Evolutionary conservation across 23 tunicate genomes (phyloP).

Genomic region (Oikopleura albicans): DNA sequence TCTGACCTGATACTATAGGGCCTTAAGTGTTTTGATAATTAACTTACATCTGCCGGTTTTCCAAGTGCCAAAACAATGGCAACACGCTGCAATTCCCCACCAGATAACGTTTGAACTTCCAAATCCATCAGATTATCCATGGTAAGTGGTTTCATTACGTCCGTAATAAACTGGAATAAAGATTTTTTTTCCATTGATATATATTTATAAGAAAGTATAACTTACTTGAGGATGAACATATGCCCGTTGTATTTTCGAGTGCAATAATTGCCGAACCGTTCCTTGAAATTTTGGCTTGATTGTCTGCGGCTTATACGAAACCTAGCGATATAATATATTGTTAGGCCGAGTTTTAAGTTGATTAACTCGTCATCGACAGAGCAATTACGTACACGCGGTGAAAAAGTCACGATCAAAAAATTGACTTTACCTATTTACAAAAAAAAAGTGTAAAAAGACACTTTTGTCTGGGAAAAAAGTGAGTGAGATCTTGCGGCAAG

Average conservation of each 20-base stretch:
- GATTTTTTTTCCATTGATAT: no score
- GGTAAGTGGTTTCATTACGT: constrained; percentile 74
- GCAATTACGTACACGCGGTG: no score
- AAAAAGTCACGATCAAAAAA: no score
- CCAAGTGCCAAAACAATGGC: constrained; percentile 77
- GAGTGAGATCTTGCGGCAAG: no score
- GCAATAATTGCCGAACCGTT: constrained; percentile 61
- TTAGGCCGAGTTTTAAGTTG: no score
- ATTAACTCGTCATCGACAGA: no score
- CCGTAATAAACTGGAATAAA: constrained; percentile 41
- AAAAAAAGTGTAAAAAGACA: no score
- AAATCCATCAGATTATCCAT: constrained; percentile 57
- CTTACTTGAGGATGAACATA: constrained; percentile 58
- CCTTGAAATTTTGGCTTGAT: constrained; percentile 84
- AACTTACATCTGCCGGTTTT: constrained; percentile 52
- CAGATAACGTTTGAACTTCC: constrained; percentile 60
- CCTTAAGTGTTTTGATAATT: no score
- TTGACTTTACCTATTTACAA: no score
- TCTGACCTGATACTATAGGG: no score
- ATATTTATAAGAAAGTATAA: background rate
- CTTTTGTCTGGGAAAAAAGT: no score
- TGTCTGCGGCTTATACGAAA: constrained; percentile 63
- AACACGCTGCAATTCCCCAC: constrained; percentile 86
- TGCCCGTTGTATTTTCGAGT: constrained; percentile 41
- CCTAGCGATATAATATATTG: no score